Evolutionary conservation across 2,888 invertebrate species (phyloP).

Genomic region (Agrochola lychnidis): DNA sequence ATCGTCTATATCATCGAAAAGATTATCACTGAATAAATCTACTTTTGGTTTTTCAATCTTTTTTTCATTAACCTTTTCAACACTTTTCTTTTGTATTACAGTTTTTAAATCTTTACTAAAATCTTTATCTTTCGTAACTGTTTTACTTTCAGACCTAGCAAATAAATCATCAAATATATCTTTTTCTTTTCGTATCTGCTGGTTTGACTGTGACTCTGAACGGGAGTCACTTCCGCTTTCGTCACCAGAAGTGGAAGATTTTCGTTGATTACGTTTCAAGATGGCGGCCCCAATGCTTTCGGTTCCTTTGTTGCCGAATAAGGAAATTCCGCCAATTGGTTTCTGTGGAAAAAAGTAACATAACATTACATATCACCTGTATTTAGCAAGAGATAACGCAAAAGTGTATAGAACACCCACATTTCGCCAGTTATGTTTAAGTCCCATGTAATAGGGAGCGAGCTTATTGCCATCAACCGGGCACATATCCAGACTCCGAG

Average conservation of each 20-base stretch:
- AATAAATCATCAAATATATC: constrained; percentile 84
- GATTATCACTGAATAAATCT: constrained; percentile 83
- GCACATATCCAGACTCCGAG: neutral
- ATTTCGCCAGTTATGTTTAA: neutral
- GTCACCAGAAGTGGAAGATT: constrained; percentile 77
- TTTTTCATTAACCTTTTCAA: constrained; percentile 53
- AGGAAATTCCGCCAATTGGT: constrained; percentile 91
- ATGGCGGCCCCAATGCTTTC: constrained; percentile 86
- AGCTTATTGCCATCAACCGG: neutral
- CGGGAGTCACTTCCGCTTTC: constrained; percentile 69
- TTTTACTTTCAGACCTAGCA: constrained; percentile 74
- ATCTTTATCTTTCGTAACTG: constrained; percentile 49
- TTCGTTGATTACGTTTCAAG: constrained; percentile 79
- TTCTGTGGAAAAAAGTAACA: constrained; percentile 84
- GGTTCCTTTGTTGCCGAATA: constrained; percentile 88
- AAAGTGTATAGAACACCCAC: too few relatives aligned
- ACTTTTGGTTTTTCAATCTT: constrained; percentile 70
- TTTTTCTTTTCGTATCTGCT: constrained; percentile 69
- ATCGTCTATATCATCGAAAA: constrained; percentile 88
- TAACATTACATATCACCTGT: neutral
- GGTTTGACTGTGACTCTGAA: constrained; percentile 40
- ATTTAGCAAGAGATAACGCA: neutral
- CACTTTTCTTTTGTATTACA: constrained; percentile 53
- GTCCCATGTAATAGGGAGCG: neutral
- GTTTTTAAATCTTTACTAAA: constrained; percentile 50